Evolutionary conservation across 2,888 invertebrate genomes (phyloP), one percentile per base, ranked within the genome.

Genomic region (Strigamia crassipes): DNA sequence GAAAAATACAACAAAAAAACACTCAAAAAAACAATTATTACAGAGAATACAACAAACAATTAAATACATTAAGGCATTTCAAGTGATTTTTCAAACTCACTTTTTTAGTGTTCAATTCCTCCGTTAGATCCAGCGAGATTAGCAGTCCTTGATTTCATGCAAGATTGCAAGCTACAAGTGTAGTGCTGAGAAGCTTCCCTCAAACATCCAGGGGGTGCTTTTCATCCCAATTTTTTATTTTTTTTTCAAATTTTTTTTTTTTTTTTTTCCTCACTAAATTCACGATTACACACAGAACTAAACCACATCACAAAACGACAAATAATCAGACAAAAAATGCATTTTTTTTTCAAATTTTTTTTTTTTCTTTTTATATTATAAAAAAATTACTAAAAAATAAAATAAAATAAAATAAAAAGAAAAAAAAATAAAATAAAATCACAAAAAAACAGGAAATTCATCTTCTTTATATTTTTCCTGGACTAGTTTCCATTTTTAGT

Each of bases 281-380:
- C 61, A 61, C 61, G 21, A 6, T 10, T 8, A 61, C 61, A 61
- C 61, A 61, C 61, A 15, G 61, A 61, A 61, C 61, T 61, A 61
- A 61, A 61, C 18, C 61, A 61, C 61, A 23, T 61, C 61, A 61
- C 61, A 18, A 61, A 61, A 61, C 61, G 23, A 61, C 61, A 61
- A 61, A 61, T 61, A 46, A 46, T 61, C 18, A n/a, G 15, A 56
- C 56, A 56, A 56, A 56, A 56, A 27, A 13, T 56, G 1, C 5
- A 21, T n/a, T 18, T n/a, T 56, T 21, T 27, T 27, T 18, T 61
- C 61, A 21, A 3, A 6, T 23, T 12, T 18, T n/a, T 12, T 18
- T n/a, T 4, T 46, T 46, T 46, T 46, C n/a, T n/a, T n/a, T n/a
- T n/a, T n/a, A n/a, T n/a, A n/a, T 3, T 23, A 27, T 3, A 27